A percentile compares a stretch with the other conserved stretches of the same genome.
These are phyloP conservation scores for Papilio demoleus DNA, from an alignment of 2,888 invertebrate genomes.

Conservation along the genomic window DNA sequence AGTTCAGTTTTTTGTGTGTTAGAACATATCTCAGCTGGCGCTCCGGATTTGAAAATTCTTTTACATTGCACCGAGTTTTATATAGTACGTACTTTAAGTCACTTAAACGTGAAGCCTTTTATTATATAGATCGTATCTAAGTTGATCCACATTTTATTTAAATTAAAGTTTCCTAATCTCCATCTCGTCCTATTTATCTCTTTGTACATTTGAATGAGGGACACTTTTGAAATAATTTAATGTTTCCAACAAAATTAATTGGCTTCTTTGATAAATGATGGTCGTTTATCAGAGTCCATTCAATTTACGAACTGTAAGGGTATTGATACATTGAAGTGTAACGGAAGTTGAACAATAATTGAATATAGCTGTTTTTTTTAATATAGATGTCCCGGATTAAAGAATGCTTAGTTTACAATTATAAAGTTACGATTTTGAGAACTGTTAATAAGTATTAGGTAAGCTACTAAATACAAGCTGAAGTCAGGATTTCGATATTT, in stretches of 20 bases:
- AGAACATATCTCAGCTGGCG: too few species aligned
- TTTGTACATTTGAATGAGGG: background rate
- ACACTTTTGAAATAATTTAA: background rate
- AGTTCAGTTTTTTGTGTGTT: too few species aligned
- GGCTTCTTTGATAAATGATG: conserved; percentile 8
- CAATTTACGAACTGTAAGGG: conserved; percentile 1
- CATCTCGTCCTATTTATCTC: background rate
- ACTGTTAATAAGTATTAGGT: too few species aligned
- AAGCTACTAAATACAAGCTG: too few species aligned
- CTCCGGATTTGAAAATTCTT: too few species aligned
- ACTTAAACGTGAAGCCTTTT: background rate
- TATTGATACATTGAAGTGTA: conserved; percentile 2
- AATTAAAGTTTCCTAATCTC: background rate
- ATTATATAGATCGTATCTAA: background rate
- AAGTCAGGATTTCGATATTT: too few species aligned
- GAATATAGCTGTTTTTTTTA: background rate
- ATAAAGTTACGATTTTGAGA: background rate
- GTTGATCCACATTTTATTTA: background rate
- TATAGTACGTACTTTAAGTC: too few species aligned
- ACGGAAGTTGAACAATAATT: background rate
- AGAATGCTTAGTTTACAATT: background rate
- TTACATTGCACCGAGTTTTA: too few species aligned
- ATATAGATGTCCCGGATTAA: background rate
- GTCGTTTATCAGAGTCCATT: conserved; percentile 13
- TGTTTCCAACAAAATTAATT: background rate